Evolutionary conservation across 2,113 vertebrate species (phyloP).

Genomic region (Mesoclemmys tuberculata): DNA sequence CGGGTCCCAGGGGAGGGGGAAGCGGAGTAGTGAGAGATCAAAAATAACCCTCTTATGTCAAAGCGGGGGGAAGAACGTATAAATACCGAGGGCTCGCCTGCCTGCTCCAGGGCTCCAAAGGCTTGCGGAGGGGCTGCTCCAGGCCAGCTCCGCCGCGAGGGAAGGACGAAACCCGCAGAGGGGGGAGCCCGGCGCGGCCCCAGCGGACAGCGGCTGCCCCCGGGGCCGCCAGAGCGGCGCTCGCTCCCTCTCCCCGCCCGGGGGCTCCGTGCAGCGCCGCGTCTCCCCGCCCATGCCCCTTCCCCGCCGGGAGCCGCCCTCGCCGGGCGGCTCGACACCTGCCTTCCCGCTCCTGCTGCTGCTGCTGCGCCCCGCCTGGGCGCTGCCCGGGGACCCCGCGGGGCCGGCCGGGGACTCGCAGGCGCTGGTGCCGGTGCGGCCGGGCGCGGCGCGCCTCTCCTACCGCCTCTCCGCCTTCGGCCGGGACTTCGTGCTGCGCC

Average conservation of each 20-base stretch:
- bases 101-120: constrained; percentile 75
- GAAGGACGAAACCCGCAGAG: background rate
- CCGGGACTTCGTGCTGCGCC: constrained; percentile 77
- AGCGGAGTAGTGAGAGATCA: constrained; percentile 87
- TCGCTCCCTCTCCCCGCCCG: too few species aligned
- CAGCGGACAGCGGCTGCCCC: too few species aligned
- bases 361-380: constrained; percentile 59
- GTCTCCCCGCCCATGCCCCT: constrained; percentile 16
- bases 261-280: too few species aligned
- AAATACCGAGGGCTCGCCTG: constrained; percentile 85
- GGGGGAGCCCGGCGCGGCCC: background rate
- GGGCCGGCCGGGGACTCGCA: constrained; percentile 68
- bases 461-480: constrained; percentile 84
- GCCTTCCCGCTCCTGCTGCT: constrained; percentile 1
- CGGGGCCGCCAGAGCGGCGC: too few species aligned
- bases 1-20: constrained; percentile 87
- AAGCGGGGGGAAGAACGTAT: constrained; percentile 87
- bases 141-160: constrained; percentile 17
- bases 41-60: constrained; percentile 93
- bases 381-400: constrained; percentile 27
- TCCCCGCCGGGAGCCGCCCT: background rate
- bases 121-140: constrained; percentile 32
- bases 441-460: constrained; percentile 56
- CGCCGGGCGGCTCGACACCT: constrained; percentile 18
- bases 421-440: constrained; percentile 57